A percentile compares a stretch with the other conserved stretches of the same genome.
phyloP scores from a whole-genome alignment of 1,140 invertebrate genomes.

The Papilio helenus region DNA sequence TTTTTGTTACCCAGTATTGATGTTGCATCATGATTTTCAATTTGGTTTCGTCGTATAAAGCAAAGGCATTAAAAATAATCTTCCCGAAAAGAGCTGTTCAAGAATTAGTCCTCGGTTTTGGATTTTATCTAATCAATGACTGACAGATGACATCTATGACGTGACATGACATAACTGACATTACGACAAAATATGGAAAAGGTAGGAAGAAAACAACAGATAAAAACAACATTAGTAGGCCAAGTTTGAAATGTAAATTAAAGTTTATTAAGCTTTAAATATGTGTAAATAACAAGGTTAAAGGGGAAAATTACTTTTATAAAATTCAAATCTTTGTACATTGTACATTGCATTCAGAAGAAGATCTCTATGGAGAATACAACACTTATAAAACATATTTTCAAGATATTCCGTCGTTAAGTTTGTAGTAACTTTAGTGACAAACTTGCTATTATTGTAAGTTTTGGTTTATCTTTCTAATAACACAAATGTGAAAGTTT shows the following conservation, averaged over 20 bases:
- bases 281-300: not conserved
- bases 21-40: conserved; percentile 89
- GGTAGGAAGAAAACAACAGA: not conserved
- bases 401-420: too few species aligned
- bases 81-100: not conserved
- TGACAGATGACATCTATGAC: not conserved
- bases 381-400: too few species aligned
- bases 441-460: too few species aligned
- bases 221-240: not conserved
- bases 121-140: conserved; percentile 33
- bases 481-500: too few species aligned
- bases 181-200: too few species aligned
- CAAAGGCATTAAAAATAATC: not conserved
- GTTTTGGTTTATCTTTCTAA: too few species aligned
- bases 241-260: not conserved
- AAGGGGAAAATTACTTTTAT: not conserved
- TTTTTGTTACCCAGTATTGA: conserved; percentile 99
- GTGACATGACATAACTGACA: conserved; percentile 18
- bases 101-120: not conserved
- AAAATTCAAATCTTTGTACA: too few species aligned
- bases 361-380: too few species aligned
- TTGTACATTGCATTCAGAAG: too few species aligned
- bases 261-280: not conserved
- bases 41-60: not conserved
- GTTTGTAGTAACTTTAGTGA: too few species aligned